Percentiles rank a stretch among this genome's conserved stretches.
Conservation (phyloP, 2,797 vertebrate genomes). For the Tokudaia muenninki region DNA sequence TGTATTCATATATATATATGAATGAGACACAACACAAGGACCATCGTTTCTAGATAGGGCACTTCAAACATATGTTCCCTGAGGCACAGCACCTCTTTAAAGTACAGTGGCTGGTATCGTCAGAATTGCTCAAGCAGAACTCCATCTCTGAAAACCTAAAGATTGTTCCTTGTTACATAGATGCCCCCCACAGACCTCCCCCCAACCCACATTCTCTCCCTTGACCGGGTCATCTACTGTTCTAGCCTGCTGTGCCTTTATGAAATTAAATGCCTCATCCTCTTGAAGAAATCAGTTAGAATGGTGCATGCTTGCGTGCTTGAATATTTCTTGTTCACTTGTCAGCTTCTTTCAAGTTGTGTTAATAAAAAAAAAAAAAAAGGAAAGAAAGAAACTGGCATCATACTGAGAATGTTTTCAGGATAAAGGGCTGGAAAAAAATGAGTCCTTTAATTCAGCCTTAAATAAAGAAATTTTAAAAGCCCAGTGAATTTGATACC, state of each 20-base stretch:
- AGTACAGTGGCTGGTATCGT: conserved; percentile 78
- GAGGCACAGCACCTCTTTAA: conserved; percentile 80
- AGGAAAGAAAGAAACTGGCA: conserved; percentile 6
- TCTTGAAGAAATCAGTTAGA: conserved; percentile 80
- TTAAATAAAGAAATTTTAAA: conserved; percentile 73
- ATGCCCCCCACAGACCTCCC: conserved; percentile 70
- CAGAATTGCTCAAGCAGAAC: conserved; percentile 83
- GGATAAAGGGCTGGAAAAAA: conserved; percentile 60
- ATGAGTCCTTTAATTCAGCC: conserved; percentile 67
- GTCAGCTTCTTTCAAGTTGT: conserved; percentile 77
- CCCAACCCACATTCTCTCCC: conserved; percentile 68
- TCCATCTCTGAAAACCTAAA: conserved; percentile 78
- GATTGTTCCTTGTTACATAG: conserved; percentile 80
- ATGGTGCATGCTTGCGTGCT: conserved; percentile 31
- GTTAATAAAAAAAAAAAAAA: conserved; percentile 60
- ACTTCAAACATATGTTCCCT: conserved; percentile 81
- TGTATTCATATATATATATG: background rate
- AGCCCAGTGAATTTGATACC: conserved; percentile 61
- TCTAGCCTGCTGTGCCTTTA: conserved; percentile 80
- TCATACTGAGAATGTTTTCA: conserved; percentile 72
- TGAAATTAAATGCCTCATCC: conserved; percentile 85
- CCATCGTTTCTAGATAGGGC: conserved; percentile 69
- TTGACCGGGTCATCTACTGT: conserved; percentile 82
- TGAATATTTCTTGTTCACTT: conserved; percentile 83
- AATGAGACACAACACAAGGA: conserved; percentile 48